Evolutionary conservation across 1,140 invertebrate species (phyloP), one percentile per base, ranked within the genome.

Genomic region (Dinoponera quadriceps): DNA sequence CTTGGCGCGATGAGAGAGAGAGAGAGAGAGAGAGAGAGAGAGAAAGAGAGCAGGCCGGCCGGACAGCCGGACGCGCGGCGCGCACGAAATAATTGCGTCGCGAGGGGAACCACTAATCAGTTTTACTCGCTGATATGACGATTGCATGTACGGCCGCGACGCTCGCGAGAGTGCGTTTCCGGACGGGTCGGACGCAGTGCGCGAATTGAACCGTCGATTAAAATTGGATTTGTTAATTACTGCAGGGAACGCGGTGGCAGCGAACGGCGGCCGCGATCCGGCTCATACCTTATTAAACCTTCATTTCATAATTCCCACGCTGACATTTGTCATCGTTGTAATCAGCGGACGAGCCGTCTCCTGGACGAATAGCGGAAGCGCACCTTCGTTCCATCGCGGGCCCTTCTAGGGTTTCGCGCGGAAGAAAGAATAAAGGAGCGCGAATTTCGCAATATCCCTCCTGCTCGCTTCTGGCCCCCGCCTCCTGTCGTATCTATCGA

Each of bases 171-270:
- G 75, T 78, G 75, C 33, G 51, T 59, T 62, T 80, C 65, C 65
- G 75, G 54, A n/a, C 65, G 14, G 65, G 75, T 51, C 48, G 82
- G 65, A 5, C 29, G 65, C 82, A 49, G 51, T n/a, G n/a, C 77
- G 74, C 81, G 89, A 87, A 92, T 91, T 90, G 87, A 78, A 88
- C 84, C 85, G 85, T 77, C 91, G 87, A 92, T 92, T 92, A 90
- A 91, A 93, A 93, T 92, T 91, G 88, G 92, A 92, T 92, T 91
- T 92, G 91, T 92, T 92, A 92, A 93, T 92, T 92, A 92, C 90
- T 85, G 71, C 72, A 51, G 88, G 87, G 82, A 85, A 83, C 80
- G 80, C 63, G 81, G 73, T 57, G 74, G 65, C 59, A 11, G 48
- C 62, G 57, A 63, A 33, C 48, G 9, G 48, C 51, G 38, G 60